Percentiles rank a stretch among this genome's conserved stretches.
phyloP scores from a whole-genome alignment of 2,113 vertebrate genomes.

The Strigops habroptila region DNA sequence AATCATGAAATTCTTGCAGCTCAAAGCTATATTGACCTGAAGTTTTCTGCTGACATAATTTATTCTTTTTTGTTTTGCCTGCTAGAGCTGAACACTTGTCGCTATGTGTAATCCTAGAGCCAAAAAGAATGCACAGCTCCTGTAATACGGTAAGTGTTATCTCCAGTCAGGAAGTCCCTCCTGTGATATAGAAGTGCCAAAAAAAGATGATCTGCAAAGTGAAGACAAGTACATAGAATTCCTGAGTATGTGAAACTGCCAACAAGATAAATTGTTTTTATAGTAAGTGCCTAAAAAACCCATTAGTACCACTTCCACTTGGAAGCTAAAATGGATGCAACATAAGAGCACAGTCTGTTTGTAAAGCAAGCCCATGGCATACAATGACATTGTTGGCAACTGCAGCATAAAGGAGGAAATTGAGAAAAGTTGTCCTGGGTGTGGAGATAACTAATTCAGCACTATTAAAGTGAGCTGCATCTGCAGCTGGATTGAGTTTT shows the following conservation, averaged over 20 bases:
- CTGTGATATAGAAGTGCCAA: constrained; percentile 46
- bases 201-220: constrained; percentile 56
- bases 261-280: constrained; percentile 59
- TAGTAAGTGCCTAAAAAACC: constrained; percentile 38
- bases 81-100: neutral
- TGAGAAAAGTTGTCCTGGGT: neutral
- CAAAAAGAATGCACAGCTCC: constrained; percentile 9
- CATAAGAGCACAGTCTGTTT: neutral
- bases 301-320: constrained; percentile 54
- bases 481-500: neutral
- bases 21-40: neutral
- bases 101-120: neutral
- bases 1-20: neutral
- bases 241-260: constrained; percentile 48
- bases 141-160: constrained; percentile 7
- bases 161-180: constrained; percentile 42
- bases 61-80: neutral
- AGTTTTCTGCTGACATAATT: neutral
- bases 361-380: neutral
- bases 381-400: neutral
- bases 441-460: constrained; percentile 7
- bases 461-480: neutral
- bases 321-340: constrained; percentile 21
- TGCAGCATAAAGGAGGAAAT: neutral
- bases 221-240: constrained; percentile 49